Evolutionary conservation across 23 tunicate species (phyloP).

Genomic region (Halocynthia roretzi): DNA sequence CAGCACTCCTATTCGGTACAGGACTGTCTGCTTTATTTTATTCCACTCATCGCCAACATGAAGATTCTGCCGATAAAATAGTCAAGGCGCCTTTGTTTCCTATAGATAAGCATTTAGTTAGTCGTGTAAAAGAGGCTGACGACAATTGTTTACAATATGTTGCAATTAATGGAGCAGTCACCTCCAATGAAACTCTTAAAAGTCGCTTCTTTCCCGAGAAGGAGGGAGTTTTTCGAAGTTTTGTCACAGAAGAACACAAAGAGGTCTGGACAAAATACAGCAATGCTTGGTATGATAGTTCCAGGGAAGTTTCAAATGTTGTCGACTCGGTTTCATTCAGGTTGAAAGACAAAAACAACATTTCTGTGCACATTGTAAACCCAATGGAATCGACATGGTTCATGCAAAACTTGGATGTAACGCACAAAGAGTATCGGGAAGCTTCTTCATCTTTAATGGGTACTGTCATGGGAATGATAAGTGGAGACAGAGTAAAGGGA

Average conservation of each 20-base stretch:
- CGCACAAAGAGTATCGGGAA: conserved; percentile 38
- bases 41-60: conserved; percentile 18
- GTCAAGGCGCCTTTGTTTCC: conserved; percentile 13
- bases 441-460: conserved; percentile 31
- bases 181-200: conserved; percentile 22
- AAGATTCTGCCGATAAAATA: conserved; percentile 33
- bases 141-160: conserved; percentile 42
- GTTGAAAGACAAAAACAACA: conserved; percentile 6
- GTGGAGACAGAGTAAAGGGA: conserved; percentile 74
- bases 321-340: conserved; percentile 42
- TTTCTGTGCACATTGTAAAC: conserved; percentile 38
- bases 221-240: conserved; percentile 57
- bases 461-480: conserved; percentile 44
- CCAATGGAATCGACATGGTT: conserved; percentile 69
- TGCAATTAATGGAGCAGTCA: conserved; percentile 54
- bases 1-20: conserved; percentile 48
- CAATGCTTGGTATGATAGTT: conserved; percentile 46
- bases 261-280: conserved; percentile 56
- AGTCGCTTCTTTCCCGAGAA: conserved; percentile 28
- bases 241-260: conserved; percentile 55
- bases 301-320: conserved; percentile 38
- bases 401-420: conserved; percentile 35
- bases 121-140: neutral
- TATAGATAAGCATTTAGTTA: neutral
- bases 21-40: conserved; percentile 57